A percentile compares a stretch with the other conserved stretches of the same genome.
phyloP scores from a whole-genome alignment of 2,113 vertebrate genomes.

The Equus przewalskii region DNA sequence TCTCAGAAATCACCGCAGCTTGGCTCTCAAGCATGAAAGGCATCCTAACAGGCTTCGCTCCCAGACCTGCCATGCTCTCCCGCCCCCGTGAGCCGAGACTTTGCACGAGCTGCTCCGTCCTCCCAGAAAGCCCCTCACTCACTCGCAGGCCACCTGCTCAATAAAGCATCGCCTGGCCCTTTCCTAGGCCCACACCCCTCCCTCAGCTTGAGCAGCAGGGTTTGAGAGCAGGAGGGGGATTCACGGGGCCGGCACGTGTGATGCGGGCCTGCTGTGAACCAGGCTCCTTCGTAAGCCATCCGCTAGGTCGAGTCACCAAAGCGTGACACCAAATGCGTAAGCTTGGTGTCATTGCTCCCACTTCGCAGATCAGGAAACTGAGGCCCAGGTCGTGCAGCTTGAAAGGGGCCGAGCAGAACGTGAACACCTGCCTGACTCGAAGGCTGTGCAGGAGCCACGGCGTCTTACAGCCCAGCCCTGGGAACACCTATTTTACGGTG shows the following conservation, averaged over 20 bases:
- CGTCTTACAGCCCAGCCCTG: too few relatives aligned
- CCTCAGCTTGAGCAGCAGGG: neutral
- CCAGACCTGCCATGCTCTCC: neutral
- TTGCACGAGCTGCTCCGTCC: neutral
- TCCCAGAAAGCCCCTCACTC: neutral
- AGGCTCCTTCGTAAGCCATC: neutral
- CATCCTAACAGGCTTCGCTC: neutral
- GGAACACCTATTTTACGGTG: neutral
- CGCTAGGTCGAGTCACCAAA: accelerated
- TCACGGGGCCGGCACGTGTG: accelerated
- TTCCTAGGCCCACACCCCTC: neutral
- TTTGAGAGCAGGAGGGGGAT: neutral
- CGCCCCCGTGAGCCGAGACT: accelerated
- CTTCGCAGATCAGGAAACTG: neutral
- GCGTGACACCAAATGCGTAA: too few relatives aligned
- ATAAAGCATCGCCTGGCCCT: neutral
- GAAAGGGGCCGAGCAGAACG: neutral
- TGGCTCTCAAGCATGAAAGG: accelerated
- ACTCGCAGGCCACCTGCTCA: neutral
- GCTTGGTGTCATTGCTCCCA: accelerated
- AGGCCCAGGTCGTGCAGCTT: neutral
- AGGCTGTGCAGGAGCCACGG: accelerated
- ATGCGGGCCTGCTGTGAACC: accelerated
- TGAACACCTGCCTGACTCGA: neutral
- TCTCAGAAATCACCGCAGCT: neutral